These are phyloP conservation scores for Pheosia tremula DNA, from an alignment of 2,888 invertebrate genomes.

Conservation along the genomic window DNA sequence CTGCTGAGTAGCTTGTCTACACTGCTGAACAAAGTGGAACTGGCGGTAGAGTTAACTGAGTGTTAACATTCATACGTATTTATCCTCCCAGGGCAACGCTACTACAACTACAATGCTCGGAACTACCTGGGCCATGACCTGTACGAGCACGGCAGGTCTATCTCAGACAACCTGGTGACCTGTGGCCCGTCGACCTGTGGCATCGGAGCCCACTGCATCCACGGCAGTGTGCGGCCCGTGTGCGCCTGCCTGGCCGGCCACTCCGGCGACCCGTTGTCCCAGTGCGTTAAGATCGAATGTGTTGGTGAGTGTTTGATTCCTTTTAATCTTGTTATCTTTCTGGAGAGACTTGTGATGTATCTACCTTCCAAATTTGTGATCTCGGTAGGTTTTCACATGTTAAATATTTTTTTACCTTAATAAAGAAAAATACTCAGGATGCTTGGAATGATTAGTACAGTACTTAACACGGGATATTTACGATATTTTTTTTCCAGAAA, in stretches of 20 bases:
- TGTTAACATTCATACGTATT: not conserved
- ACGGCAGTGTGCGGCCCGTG: conserved; percentile 89
- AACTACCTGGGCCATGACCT: conserved; percentile 65
- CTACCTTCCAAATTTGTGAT: too few species aligned
- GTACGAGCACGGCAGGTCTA: conserved; percentile 74
- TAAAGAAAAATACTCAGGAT: too few species aligned
- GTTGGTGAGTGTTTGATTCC: conserved; percentile 79
- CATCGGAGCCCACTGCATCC: conserved; percentile 87
- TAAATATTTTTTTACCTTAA: too few species aligned
- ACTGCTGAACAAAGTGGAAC: too few species aligned
- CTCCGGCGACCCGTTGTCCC: conserved; percentile 90
- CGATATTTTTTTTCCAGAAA: conserved; percentile 72
- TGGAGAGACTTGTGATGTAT: too few species aligned
- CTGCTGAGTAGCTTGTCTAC: too few species aligned
- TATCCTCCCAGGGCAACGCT: conserved; percentile 61
- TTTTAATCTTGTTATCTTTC: too few species aligned
- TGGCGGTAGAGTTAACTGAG: too few species aligned
- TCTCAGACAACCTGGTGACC: conserved; percentile 74
- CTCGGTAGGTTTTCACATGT: too few species aligned
- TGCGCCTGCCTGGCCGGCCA: conserved; percentile 92
- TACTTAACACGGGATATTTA: too few species aligned
- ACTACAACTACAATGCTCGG: conserved; percentile 63
- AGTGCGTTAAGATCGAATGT: conserved; percentile 90
- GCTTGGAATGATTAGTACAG: too few species aligned
- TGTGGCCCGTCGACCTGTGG: conserved; percentile 87